Base-by-base conservation (phyloP, 2,797 vertebrate species). In the Argya squamiceps region DNA sequence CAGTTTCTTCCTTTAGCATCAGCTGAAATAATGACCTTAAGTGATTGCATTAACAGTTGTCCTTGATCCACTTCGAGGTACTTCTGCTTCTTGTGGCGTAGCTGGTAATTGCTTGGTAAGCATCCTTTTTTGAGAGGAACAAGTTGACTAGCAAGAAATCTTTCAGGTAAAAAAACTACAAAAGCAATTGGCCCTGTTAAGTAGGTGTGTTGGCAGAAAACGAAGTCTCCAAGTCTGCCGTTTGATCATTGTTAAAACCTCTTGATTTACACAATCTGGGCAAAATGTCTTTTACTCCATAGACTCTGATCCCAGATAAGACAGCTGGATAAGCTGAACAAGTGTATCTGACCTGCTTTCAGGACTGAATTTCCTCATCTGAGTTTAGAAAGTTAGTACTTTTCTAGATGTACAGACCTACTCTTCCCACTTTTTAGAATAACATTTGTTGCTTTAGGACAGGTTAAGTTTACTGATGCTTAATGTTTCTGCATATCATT, bases 1-100 rank as follows among this genome's bases (percentile, higher is more conserved):
- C 62, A 73, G 26, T 65, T 82, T 81, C 77, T 95, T 41, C 93
- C 80, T 93, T 92, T 63, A 90, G 36, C 49, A 58, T 87, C 83
- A 82, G 37, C 59, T 88, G 88, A 75, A 96, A 59, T 92, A 78
- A 88, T 70, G 79, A 68, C 59, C 52, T 93, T 89, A 90, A 96
- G 85, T 63, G 80, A 63, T 63, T 65, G 53, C 36, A 23, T 91
- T 92, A 82, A 32, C 41, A 77, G 32, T 88, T 84, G 65, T 64
- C 73, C 89, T 60, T 90, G 80, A 86, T 76, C 43, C 44, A 67
- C 50, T 84, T 87, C 3, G 3, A 14, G 47, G 13, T 65, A 30
- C 37, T 84, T 50, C 17, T 55, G 46, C 39, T 68, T 10, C 59
- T 73, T 86, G 41, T 52, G 47, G 36, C 84, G 46, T 30, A 37